Base-by-base conservation (phyloP, 2,113 vertebrate genomes). In the Ploceus nigricollis region DNA sequence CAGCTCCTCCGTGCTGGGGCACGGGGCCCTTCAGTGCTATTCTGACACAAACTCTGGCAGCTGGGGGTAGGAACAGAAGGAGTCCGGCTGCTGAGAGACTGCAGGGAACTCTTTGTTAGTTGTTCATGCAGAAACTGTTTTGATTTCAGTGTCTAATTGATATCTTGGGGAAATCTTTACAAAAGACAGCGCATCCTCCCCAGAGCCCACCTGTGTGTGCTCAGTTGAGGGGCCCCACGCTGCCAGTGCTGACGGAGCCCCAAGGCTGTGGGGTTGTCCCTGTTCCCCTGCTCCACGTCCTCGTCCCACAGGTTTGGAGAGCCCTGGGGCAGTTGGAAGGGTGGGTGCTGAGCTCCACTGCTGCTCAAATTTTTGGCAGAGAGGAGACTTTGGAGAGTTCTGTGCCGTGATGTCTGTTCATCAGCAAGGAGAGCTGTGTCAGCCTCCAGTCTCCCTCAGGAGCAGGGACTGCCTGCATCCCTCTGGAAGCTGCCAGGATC, bases 51-150 rank as follows among this genome's bases (percentile, higher is more conserved):
- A 56, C 35, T 44, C 10, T 0, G 39, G 82, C 82, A 95, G 79
- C 64, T 78, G 76, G 24, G 73, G 68, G 86, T 45, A 77, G 72
- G 58, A 93, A 77, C 56, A 48, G 82, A 86, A 80, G 82, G 79
- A 90, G 44, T 33, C 63, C 1, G 2, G 82, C 69, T 17, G n/a
- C 76, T 6, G 17, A 66, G 51, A 84, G 57, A 51, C 85, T 82
- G 93, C 14, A 3, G 95, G 80, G 48, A 94, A 27, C 60, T 79
- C 86, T 94, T 37, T 77, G 81, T 82, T 69, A 81, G 79, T 44
- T 93, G 64, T 50, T 92, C 94, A 89, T 57, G 95, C 45, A 33
- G 86, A 94, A 96, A 93, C n/a, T 82, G 68, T 81, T 95, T 95
- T 86, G 64, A 86, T 90, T 95, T 94, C 15, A 2, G 23, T 61